Evolutionary conservation across 1,140 invertebrate species (phyloP), one percentile per base, ranked within the genome.

Genomic region (Pachypeltis micranthus): DNA sequence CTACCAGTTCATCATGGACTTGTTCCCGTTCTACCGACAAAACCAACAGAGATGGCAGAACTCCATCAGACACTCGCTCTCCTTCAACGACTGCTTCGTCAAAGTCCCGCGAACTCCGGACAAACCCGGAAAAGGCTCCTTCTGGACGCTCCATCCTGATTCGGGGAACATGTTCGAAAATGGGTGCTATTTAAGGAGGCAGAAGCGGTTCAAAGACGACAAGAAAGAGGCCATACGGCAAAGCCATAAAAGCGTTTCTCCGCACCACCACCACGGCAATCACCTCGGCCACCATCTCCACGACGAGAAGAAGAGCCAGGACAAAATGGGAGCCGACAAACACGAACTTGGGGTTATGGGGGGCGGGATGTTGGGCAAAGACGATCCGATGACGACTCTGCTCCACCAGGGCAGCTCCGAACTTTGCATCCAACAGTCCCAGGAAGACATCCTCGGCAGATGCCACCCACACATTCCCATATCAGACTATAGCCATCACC

Each of bases 141-240:
- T 98, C 75, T 99, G 96, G 96, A 94, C 96, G 1, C 79, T 99
- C 29, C 96, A 99, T 71, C 95, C 95, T 0, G 93, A 98, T 65
- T 96, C 93, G 55, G 96, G 96, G 0, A 98, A 99, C 74, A 99
- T 99, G 96, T 99, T 99, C 74, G 96, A 99, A 74, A 99, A 99
- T 74, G 96, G 96, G 0, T 99, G 96, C 74, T 99, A 97, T 73
- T 76, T 99, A 55, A 79, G 96, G 16, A 81, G 96, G 0, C 96
- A 99, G 75, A 99, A 99, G 76, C 83, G 96, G 28, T 99, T 99
- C 76, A 99, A 99, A 74, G 93, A 95, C 71, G 89, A 95, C 69
- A 96, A 96, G 77, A 94, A 94, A 73, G 93, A 97, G 73, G 80
- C 85, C 34, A 79, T 87, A 1, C 75, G 91, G 29, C 85, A 89